Conservation (phyloP, 2,113 vertebrate genomes). For the Tichodroma muraria region DNA sequence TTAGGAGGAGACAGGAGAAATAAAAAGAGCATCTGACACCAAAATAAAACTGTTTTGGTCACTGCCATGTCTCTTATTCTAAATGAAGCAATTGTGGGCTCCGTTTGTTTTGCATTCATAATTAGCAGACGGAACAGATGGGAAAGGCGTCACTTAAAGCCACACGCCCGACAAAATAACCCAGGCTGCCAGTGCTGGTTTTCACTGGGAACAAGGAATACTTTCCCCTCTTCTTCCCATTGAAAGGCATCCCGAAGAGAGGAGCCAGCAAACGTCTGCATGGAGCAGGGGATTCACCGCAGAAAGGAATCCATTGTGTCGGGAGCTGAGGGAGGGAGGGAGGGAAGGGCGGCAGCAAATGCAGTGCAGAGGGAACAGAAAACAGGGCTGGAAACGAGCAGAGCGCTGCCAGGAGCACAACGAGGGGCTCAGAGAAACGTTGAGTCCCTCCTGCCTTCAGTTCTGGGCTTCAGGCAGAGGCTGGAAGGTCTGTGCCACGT, state of each 20-base stretch:
- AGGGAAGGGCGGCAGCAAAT: background rate
- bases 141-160: conserved; percentile 63
- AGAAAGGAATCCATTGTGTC: conserved; percentile 3
- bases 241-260: conserved; percentile 10
- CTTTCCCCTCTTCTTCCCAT: conserved; percentile 45
- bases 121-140: conserved; percentile 67
- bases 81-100: conserved; percentile 65
- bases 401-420: background rate
- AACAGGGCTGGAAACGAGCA: background rate
- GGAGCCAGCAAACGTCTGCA: background rate
- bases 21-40: conserved; percentile 60
- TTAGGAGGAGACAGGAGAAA: conserved; percentile 41
- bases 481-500: background rate
- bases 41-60: conserved; percentile 63
- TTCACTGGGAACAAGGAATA: conserved; percentile 26
- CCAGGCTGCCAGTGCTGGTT: conserved; percentile 46
- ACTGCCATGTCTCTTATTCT: conserved; percentile 54
- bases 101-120: conserved; percentile 64
- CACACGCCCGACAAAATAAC: conserved; percentile 56
- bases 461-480: background rate
- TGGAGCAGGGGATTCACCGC: background rate
- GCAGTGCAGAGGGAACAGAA: background rate
- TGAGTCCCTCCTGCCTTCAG: background rate
- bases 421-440: background rate
- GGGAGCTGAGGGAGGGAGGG: background rate